Conservation (phyloP, 2,113 vertebrate genomes). For the Orientallactaga bullata region DNA sequence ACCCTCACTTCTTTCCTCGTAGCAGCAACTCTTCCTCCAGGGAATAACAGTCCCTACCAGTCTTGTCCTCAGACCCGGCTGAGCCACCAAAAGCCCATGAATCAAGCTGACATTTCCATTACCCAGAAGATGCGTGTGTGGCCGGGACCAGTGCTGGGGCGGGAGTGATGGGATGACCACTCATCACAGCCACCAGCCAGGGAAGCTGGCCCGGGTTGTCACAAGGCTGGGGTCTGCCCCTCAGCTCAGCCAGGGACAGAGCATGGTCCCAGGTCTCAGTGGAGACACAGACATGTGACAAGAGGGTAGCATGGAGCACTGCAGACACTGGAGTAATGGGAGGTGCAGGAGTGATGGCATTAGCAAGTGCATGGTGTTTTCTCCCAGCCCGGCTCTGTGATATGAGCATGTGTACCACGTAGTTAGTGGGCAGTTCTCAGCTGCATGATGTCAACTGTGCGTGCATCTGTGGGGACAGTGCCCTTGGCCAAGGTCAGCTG, state of each 20-base stretch:
- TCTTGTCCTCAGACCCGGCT: constrained; percentile 70
- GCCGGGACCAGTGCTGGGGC: neutral
- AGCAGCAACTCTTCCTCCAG: neutral
- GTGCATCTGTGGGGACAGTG: neutral
- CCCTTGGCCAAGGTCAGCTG: neutral
- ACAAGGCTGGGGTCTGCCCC: neutral
- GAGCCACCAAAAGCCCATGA: constrained; percentile 75
- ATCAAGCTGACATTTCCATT: constrained; percentile 87
- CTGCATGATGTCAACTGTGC: accelerated
- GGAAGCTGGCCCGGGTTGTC: neutral
- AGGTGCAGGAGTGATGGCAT: too few relatives aligned
- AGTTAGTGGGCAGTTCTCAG: too few relatives aligned
- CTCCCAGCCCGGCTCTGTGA: too few relatives aligned
- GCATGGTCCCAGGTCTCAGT: accelerated
- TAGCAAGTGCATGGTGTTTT: accelerated
- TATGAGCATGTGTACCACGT: too few relatives aligned
- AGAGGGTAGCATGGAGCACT: neutral
- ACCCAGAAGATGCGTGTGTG: constrained; percentile 76
- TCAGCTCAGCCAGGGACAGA: neutral
- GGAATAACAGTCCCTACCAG: neutral
- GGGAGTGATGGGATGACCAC: neutral
- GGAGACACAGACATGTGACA: neutral
- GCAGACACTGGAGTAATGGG: neutral
- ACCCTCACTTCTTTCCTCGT: neutral
- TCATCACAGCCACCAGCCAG: neutral